phyloP scores from a whole-genome alignment of 1,140 invertebrate species.

The Drosophila persimilis region DNA sequence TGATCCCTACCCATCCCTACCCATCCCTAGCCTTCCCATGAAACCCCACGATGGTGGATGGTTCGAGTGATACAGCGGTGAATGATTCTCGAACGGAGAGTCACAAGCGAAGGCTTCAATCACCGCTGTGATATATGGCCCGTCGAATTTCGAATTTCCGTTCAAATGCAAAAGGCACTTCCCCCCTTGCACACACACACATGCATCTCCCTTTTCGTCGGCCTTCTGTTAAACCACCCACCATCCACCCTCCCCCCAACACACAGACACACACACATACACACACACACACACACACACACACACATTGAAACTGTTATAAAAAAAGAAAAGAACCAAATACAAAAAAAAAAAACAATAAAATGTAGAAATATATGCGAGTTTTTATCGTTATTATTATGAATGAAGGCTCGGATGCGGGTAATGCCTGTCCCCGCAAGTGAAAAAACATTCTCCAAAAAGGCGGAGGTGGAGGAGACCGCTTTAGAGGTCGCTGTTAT shows the following conservation, averaged over 20 bases:
- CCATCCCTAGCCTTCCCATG: too few relatives aligned
- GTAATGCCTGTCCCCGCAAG: too few relatives aligned
- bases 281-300: constrained; percentile 5
- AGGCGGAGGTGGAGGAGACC: too few relatives aligned
- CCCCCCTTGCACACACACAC: too few relatives aligned
- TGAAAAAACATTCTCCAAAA: too few relatives aligned
- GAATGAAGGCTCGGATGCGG: too few relatives aligned
- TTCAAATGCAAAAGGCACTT: too few relatives aligned
- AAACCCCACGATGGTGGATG: background rate
- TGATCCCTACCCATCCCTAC: too few relatives aligned
- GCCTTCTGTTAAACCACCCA: constrained; percentile 17
- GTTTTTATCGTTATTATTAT: background rate
- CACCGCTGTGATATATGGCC: constrained; percentile 5
- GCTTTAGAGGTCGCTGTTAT: too few relatives aligned
- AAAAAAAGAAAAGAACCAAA: constrained; percentile 39
- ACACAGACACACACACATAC: constrained; percentile 7
- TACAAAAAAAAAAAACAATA: constrained; percentile 47
- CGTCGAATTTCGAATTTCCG: background rate
- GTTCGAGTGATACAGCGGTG: constrained; percentile 22
- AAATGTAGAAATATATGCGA: constrained; percentile 22
- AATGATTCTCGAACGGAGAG: background rate
- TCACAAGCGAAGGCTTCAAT: background rate
- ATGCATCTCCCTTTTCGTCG: constrained; percentile 13
- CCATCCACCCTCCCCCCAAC: background rate
- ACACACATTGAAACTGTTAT: constrained; percentile 35